These are phyloP conservation scores for Drosophila pegasa DNA, from an alignment of 2,888 invertebrate species.

Conservation along the genomic window DNA sequence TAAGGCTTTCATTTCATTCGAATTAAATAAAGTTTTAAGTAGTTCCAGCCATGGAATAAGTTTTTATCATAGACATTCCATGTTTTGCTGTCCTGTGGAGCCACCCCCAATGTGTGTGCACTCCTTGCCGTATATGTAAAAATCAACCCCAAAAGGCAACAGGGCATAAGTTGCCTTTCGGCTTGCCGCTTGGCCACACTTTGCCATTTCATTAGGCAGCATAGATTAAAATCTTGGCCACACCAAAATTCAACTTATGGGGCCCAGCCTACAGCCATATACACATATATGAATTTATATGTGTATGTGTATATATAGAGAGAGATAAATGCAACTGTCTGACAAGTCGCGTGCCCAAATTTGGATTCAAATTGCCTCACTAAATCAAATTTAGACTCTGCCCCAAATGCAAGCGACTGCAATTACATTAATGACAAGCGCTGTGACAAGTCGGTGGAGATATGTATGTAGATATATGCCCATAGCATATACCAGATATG, in stretches of 20 bases:
- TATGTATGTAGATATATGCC: slow-evolving; percentile 8
- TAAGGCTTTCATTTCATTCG: background rate
- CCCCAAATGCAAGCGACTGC: slow-evolving; percentile 47
- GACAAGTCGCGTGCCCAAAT: slow-evolving; percentile 44
- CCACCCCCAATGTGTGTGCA: slow-evolving; percentile 21
- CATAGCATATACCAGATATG: slow-evolving; percentile 26
- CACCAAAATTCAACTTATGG: slow-evolving; percentile 25
- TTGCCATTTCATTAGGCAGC: slow-evolving; percentile 36
- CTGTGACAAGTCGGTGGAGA: slow-evolving; percentile 26
- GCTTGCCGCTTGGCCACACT: slow-evolving; percentile 13
- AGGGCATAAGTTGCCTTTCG: background rate
- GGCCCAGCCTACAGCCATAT: slow-evolving; percentile 16
- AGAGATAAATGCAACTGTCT: slow-evolving; percentile 4
- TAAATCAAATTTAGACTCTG: slow-evolving; percentile 51
- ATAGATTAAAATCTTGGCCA: slow-evolving; percentile 49
- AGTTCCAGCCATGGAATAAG: background rate
- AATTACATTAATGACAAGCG: slow-evolving; percentile 58
- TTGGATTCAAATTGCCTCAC: slow-evolving; percentile 22
- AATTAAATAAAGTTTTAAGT: background rate
- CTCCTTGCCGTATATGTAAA: background rate
- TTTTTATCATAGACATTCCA: slow-evolving; percentile 2
- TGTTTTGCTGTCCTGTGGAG: background rate
- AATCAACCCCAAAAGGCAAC: slow-evolving; percentile 17
- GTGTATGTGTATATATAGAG: background rate
- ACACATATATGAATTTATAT: slow-evolving; percentile 2